A percentile compares a stretch with the other conserved stretches of the same genome.
These are phyloP conservation scores for Pollenia amentaria DNA, from an alignment of 2,888 invertebrate genomes.

Conservation along the genomic window DNA sequence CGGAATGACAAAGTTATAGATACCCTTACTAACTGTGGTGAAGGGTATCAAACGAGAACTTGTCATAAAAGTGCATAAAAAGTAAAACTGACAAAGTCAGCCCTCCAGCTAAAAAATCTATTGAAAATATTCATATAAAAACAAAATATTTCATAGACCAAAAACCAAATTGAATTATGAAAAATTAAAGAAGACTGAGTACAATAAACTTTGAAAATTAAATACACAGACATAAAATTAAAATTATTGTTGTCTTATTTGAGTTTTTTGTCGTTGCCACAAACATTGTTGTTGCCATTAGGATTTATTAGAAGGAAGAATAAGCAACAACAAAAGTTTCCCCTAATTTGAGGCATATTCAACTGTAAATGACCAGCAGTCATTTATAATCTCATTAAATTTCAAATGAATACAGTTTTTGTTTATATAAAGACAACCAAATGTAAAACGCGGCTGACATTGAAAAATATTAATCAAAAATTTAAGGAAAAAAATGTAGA, in stretches of 20 bases:
- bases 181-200: neutral
- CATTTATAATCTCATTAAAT: slow-evolving; percentile 13
- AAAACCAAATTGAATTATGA: neutral
- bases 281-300: neutral
- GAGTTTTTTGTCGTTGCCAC: neutral
- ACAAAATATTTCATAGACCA: neutral
- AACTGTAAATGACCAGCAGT: slow-evolving; percentile 1
- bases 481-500: neutral
- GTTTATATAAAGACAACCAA: neutral
- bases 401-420: neutral
- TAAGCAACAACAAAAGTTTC: neutral
- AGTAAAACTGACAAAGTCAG: neutral
- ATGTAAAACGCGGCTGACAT: slow-evolving; percentile 47
- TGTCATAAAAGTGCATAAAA: slow-evolving; percentile 13
- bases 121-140: slow-evolving; percentile 1
- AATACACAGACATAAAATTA: neutral
- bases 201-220: slow-evolving; percentile 5
- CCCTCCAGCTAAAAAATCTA: neutral
- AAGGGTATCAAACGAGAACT: slow-evolving; percentile 1
- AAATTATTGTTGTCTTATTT: slow-evolving; percentile 14
- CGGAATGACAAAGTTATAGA: too few species aligned
- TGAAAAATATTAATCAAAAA: slow-evolving; percentile 27
- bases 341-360: slow-evolving; percentile 9
- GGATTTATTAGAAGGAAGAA: neutral
- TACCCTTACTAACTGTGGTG: too few species aligned